Base-by-base conservation (phyloP, 2,797 vertebrate genomes). In the Ptychobarbus kaznakovi region DNA sequence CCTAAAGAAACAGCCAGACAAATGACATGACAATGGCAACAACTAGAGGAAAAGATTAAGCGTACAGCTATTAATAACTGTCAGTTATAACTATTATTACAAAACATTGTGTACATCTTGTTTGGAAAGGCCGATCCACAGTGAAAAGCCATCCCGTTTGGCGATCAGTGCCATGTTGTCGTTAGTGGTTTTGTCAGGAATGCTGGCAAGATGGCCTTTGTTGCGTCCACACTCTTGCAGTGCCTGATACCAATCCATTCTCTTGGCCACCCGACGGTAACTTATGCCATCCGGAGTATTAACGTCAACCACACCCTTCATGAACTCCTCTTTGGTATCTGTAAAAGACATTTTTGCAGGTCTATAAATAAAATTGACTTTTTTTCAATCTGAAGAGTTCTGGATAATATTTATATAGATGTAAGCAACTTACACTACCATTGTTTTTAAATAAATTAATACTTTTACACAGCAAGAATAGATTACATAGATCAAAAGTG, bases 121-220 rank as follows among this genome's bases (percentile, higher is more conserved):
- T 91, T 93, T 95, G 16, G 97, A 98, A 13, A 99, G 93, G 49
- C 98, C 98, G 82, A 97, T 95, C 98, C 98, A 99, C 2, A 99
- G 94, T 0, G 94, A 92, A 92, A 96, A 99, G 83, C 98, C 98
- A 2, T 99, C 97, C 0, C 90, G 93, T 88, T 93, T 96, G 85
- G 94, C 90, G 8, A 98, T 91, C 66, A 94, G 93, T 86, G 95
- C 92, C 80, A 99, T 81, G 70, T 97, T 97, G 5, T 92, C 44
- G 11, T 93, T 91, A 6, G 95, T 92, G 0, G 93, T 89, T 86
- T 91, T 2, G 82, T 96, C 93, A 66, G 98, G 96, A 78, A 98
- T 78, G 9, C 97, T 99, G 28, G 96, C 97, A 91, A 99, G 93
- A 90, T 98, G 93, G 12, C 96, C 95, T 16, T 92, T 92, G 0